phyloP scores from a whole-genome alignment of 37 sponge, comb jelly and placozoan species.

The Cladorhizidae sp. region DNA sequence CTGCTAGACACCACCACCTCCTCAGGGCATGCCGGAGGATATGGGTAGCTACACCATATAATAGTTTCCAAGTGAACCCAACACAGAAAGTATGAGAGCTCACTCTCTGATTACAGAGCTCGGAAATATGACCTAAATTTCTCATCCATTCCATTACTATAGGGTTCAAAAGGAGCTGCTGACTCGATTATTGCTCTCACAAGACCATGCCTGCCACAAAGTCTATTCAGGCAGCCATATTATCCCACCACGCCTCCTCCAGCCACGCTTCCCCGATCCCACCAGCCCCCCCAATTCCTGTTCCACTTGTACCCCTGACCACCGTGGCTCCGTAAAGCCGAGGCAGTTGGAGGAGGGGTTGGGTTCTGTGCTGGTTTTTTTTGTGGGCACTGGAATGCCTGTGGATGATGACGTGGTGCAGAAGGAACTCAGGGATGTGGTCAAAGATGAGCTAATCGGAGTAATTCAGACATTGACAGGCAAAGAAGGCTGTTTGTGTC shows the following conservation, averaged over 20 bases:
- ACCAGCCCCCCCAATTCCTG: slow-evolving; percentile 33
- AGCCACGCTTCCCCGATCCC: not conserved
- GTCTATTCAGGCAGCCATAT: too few species aligned
- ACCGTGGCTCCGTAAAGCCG: not conserved
- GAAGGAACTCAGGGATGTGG: not conserved
- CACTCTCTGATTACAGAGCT: too few species aligned
- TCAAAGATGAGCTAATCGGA: slow-evolving; percentile 3
- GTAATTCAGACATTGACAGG: slow-evolving; percentile 10
- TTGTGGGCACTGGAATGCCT: slow-evolving; percentile 25
- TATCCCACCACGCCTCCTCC: not conserved
- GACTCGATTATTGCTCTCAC: slow-evolving; percentile 15
- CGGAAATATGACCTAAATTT: too few species aligned
- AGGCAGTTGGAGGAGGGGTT: too few species aligned
- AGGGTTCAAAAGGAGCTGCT: slow-evolving; percentile 54
- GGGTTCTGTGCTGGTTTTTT: slow-evolving; percentile 16
- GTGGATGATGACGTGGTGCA: slow-evolving; percentile 9
- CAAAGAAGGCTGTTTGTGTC: not conserved
- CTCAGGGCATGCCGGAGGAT: too few species aligned
- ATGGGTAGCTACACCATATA: too few species aligned
- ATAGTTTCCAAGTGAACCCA: too few species aligned
- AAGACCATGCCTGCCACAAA: not conserved
- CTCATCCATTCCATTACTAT: too few species aligned
- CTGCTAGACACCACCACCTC: too few species aligned
- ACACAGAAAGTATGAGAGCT: too few species aligned
- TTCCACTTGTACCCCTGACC: slow-evolving; percentile 28